Conservation (phyloP, 2,797 vertebrate genomes). For the Anableps anableps region DNA sequence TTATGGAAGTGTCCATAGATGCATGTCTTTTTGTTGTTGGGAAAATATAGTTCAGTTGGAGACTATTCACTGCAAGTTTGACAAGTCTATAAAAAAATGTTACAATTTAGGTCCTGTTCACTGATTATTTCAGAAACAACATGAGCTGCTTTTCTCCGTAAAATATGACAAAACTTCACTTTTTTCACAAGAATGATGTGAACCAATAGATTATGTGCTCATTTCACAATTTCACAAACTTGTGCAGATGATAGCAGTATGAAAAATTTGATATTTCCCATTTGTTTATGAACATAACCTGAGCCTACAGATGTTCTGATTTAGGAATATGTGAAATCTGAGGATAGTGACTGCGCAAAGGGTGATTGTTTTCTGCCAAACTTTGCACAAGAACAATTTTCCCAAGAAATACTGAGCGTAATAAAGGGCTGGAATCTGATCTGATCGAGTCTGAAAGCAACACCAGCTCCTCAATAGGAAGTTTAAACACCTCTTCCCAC, state of each 20-base stretch:
- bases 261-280: slow-evolving; percentile 58
- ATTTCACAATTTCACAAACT: slow-evolving; percentile 5
- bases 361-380: slow-evolving; percentile 43
- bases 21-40: neutral
- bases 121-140: neutral
- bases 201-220: neutral
- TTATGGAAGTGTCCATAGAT: neutral
- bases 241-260: slow-evolving; percentile 38
- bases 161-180: neutral
- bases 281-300: slow-evolving; percentile 45
- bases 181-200: neutral
- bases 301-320: slow-evolving; percentile 45
- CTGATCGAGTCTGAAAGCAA: slow-evolving; percentile 41
- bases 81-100: neutral
- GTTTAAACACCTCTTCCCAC: slow-evolving; percentile 10
- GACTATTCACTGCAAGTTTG: neutral
- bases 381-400: slow-evolving; percentile 43
- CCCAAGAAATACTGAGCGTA: slow-evolving; percentile 47
- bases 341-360: slow-evolving; percentile 46
- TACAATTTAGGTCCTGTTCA: neutral
- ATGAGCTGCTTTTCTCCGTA: neutral
- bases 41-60: neutral
- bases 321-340: slow-evolving; percentile 57
- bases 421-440: slow-evolving; percentile 52
- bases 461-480: slow-evolving; percentile 26